phyloP scores from a whole-genome alignment of 2,113 vertebrate species.

The Hepsetus odoe region DNA sequence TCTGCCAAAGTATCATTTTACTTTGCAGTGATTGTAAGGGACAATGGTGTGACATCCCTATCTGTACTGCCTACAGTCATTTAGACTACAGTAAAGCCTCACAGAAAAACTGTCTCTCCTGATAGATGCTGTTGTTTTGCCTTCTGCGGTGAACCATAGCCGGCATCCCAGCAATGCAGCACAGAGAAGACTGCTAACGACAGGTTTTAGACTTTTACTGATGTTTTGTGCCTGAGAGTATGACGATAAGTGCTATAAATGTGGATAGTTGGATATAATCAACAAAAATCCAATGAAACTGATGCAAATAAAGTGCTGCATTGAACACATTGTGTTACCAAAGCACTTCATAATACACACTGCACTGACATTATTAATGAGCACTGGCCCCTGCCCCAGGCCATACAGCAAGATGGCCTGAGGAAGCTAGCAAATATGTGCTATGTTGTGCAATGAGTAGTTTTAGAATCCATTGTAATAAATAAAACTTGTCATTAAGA shows the following conservation, averaged over 20 bases:
- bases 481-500: too few species aligned
- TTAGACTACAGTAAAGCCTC: constrained; percentile 28
- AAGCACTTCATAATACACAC: background rate
- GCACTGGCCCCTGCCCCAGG: too few species aligned
- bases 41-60: constrained; percentile 30
- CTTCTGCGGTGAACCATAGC: constrained; percentile 47
- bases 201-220: constrained; percentile 29
- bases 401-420: too few species aligned
- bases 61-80: constrained; percentile 9
- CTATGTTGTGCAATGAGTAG: too few species aligned
- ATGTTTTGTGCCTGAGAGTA: constrained; percentile 24
- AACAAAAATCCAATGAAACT: constrained; percentile 32
- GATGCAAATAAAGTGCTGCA: background rate
- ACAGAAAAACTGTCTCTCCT: constrained; percentile 46
- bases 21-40: constrained; percentile 34
- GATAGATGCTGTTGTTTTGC: constrained; percentile 52
- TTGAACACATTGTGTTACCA: background rate
- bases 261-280: background rate
- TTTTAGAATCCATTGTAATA: too few species aligned
- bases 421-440: too few species aligned
- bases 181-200: constrained; percentile 27
- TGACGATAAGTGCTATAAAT: constrained; percentile 24
- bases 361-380: background rate
- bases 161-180: constrained; percentile 49
- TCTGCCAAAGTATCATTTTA: constrained; percentile 21